Evolutionary conservation across 2,888 invertebrate genomes (phyloP).

Genomic region (Isotomurus palustris): DNA sequence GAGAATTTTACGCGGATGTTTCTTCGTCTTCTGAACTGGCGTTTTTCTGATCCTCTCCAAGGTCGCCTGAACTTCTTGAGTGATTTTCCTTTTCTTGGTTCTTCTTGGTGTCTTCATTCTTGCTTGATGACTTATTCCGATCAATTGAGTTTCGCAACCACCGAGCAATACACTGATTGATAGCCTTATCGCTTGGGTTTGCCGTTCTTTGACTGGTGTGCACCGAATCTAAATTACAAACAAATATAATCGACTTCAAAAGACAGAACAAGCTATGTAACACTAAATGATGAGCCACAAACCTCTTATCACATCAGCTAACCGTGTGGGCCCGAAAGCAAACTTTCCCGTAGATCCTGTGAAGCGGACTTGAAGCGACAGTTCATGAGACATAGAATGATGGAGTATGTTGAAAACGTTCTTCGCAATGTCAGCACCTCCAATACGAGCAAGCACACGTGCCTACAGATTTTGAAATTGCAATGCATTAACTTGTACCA

Average conservation of each 20-base stretch:
- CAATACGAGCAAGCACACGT: not conserved
- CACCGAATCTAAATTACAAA: not conserved
- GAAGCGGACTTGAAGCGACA: not conserved
- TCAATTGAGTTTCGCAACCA: conserved; percentile 12
- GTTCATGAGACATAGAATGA: not conserved
- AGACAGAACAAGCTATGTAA: not conserved
- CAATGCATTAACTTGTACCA: not conserved
- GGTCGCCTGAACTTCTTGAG: not conserved
- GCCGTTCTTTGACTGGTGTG: too few relatives aligned
- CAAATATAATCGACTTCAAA: not conserved
- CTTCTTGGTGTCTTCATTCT: conserved; percentile 10
- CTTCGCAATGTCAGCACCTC: not conserved
- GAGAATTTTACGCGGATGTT: too few relatives aligned
- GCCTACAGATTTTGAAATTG: not conserved
- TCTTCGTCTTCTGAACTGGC: not conserved
- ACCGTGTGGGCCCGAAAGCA: not conserved
- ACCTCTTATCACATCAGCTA: not conserved
- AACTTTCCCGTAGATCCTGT: not conserved
- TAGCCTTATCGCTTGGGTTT: not conserved
- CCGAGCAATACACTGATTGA: not conserved
- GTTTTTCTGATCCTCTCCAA: not conserved
- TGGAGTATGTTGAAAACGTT: not conserved
- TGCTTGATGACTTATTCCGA: not conserved
- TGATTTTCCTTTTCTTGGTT: conserved; percentile 3
- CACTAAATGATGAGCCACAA: not conserved